Base-by-base conservation (phyloP, 1,140 invertebrate genomes). In the Oryctes rhinoceros region DNA sequence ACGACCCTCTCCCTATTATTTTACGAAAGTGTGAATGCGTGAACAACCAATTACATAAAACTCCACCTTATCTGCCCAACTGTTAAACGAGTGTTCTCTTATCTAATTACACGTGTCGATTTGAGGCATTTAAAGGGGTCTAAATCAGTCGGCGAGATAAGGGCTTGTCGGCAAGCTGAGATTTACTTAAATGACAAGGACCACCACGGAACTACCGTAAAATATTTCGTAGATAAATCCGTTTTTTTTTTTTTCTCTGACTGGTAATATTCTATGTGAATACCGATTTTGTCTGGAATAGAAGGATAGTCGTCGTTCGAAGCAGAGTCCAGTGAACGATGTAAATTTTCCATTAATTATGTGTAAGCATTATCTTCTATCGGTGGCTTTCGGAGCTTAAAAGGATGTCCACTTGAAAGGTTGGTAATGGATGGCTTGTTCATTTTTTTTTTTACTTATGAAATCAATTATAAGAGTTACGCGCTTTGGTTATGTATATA, bases 51-150 rank as follows among this genome's bases (percentile, higher is more conserved):
- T 71, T 71, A 71, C 65, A 71, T 71, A 71, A 71, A 71, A 15
- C 13, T 59, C 3, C 15, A 11, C 65, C 65, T 37, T 71, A 71
- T 71, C 65, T 71, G 5, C 53, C 4, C 5, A 37, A 71, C 65
- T 71, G 65, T 35, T 71, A 71, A 71, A 71, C 65, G 53, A 59
- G 53, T 71, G 65, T 71, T 24, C 65, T 24, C 65, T 71, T 71
- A 71, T 71, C 65, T 71, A 71, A 71, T 71, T 71, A 71, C 65
- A 71, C 35, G 65, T 71, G 65, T 71, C 65, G 65, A 71, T 71
- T 71, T 71, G 65, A 71, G 15, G 65, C 13, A 71, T 71, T 71
- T 71, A 71, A 35, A 71, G 65, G 65, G 65, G 20, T 15, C 65
- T 37, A 71, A 71, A 71, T 71, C 65, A 71, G 35, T 37, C 35